Base-by-base conservation (phyloP, 1,140 invertebrate species). In the Rhopalosiphum padi region DNA sequence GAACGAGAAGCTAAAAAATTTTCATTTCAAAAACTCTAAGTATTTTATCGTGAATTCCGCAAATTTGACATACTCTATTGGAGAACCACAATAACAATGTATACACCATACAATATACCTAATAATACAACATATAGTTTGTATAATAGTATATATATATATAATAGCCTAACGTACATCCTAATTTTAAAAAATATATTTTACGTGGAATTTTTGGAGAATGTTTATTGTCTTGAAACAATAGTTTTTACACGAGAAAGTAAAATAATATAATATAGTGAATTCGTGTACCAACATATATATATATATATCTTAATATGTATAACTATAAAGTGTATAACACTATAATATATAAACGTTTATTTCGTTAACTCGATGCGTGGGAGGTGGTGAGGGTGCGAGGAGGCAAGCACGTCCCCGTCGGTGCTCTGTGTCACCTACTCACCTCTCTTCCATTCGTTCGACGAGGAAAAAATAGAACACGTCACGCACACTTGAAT, bases 241-340 rank as follows among this genome's bases (percentile, higher is more conserved):
- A 68, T 68, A 68, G 60, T 68, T 68, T 68, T 68, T 68, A n/a
- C 60, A n/a, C 60, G 60, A n/a, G 60, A 68, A 68, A 68, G 60
- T 68, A 68, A n/a, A 68, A 68, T n/a, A 68, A 68, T 68, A 68
- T 15, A 68, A 53, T 53, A 53, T 53, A 53, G 15, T 11, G 30
- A 68, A 5, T 22, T n/a, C 30, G 60, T n/a, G 60, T 68, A 68
- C 30, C 60, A n/a, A 30, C 7, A 55, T 55, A 25, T 55, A 55
- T 60, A 60, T 53, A 46, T 46, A 46, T 4, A n/a, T n/a, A 68
- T 5, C 30, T 68, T 3, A 30, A 68, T n/a, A n/a, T 68, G 30
- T 68, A 18, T 68, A 18, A 5, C 30, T 68, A n/a, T 60, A 68
- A 15, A n/a, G 11, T 6, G 30, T 68, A 68, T n/a, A 68, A 68